phyloP scores from a whole-genome alignment of 2,797 vertebrate species.

The Poeciliopsis gracilis region DNA sequence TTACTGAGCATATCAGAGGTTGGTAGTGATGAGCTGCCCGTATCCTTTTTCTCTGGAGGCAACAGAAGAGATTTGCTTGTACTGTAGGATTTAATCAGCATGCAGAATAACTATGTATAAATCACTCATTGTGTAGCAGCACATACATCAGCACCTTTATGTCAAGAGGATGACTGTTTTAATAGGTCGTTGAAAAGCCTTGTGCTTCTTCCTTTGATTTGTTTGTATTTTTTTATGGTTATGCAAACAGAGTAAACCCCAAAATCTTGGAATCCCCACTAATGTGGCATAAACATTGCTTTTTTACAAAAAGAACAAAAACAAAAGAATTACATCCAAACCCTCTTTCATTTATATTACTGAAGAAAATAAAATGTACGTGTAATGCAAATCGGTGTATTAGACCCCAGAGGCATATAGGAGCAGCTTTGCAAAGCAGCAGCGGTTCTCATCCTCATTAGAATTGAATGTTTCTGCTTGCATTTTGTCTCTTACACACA shows the following conservation, averaged over 20 bases:
- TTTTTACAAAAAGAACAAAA: too few species aligned
- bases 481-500: slow-evolving; percentile 24
- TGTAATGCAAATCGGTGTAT: slow-evolving; percentile 10
- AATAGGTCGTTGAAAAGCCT: slow-evolving; percentile 49
- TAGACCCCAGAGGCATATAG: slow-evolving; percentile 16
- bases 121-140: slow-evolving; percentile 61
- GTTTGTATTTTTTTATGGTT: slow-evolving; percentile 13
- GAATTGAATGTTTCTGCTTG: slow-evolving; percentile 44
- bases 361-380: slow-evolving; percentile 12
- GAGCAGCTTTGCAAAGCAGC: slow-evolving; percentile 43
- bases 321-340: background rate
- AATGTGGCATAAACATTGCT: background rate
- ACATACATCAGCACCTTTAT: slow-evolving; percentile 48
- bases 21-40: slow-evolving; percentile 7
- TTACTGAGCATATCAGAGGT: slow-evolving; percentile 24
- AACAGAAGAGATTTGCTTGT: slow-evolving; percentile 42
- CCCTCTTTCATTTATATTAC: background rate
- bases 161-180: slow-evolving; percentile 66
- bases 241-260: slow-evolving; percentile 21
- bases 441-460: slow-evolving; percentile 17
- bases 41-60: slow-evolving; percentile 12
- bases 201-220: slow-evolving; percentile 27
- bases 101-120: slow-evolving; percentile 23
- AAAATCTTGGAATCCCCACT: slow-evolving; percentile 24
- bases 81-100: slow-evolving; percentile 38